Percentiles rank a stretch among this genome's conserved stretches.
phyloP scores from a whole-genome alignment of 2,113 vertebrate genomes.

The Sigmodon hispidus region DNA sequence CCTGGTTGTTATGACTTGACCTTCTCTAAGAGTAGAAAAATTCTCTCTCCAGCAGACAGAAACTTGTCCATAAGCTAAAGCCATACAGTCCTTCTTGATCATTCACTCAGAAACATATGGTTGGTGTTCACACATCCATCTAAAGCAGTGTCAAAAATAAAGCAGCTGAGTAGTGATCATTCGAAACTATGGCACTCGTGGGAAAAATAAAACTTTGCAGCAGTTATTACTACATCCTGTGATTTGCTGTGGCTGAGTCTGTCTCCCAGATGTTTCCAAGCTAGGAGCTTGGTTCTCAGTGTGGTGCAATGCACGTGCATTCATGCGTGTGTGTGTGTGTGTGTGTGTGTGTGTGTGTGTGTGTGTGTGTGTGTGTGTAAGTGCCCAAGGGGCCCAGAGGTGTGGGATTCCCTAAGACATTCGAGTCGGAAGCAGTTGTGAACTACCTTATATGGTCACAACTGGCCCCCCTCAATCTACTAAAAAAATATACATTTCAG shows the following conservation, averaged over 20 bases:
- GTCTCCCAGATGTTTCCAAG: background rate
- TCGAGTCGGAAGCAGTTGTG: background rate
- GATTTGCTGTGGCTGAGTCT: background rate
- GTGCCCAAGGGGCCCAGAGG: background rate
- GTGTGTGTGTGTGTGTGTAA: background rate
- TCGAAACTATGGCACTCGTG: background rate
- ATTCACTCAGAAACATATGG: slow-evolving; percentile 24
- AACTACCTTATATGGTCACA: background rate
- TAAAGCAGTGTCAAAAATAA: slow-evolving; percentile 34
- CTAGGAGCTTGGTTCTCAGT: background rate
- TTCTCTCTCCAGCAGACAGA: background rate
- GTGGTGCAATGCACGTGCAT: too few species aligned
- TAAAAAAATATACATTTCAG: background rate
- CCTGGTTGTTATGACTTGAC: background rate
- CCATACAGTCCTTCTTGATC: background rate
- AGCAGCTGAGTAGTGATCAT: background rate
- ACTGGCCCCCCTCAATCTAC: background rate
- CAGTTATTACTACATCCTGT: background rate
- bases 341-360: background rate
- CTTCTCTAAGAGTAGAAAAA: background rate
- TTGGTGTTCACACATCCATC: slow-evolving; percentile 41
- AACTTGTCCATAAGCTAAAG: slow-evolving; percentile 13
- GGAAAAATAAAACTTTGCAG: background rate
- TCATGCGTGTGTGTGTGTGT: background rate
- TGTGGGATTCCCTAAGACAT: background rate